Conservation (phyloP, 1,140 invertebrate species). For the Drosophila miranda region DNA sequence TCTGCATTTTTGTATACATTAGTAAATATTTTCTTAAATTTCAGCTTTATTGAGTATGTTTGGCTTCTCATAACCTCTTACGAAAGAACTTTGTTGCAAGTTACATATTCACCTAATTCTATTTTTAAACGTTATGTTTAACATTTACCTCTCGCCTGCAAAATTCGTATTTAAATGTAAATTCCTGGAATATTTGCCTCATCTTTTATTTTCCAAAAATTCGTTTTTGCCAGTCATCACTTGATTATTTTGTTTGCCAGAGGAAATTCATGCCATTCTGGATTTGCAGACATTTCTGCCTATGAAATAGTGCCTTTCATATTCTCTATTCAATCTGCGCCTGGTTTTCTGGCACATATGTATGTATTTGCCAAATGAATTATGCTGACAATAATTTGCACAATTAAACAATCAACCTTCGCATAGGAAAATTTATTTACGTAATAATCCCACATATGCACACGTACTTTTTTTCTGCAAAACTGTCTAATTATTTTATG, state of each 20-base stretch:
- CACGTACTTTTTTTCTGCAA: conserved; percentile 9
- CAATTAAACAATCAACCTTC: conserved; percentile 45
- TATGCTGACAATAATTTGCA: conserved; percentile 41
- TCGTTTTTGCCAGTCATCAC: too few relatives aligned
- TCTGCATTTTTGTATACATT: too few relatives aligned
- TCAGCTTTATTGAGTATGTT: too few relatives aligned
- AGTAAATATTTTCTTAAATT: too few relatives aligned
- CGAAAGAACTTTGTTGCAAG: too few relatives aligned
- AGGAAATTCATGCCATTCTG: neutral
- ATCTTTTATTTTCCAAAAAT: too few relatives aligned
- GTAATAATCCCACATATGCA: neutral
- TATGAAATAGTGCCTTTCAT: conserved; percentile 16
- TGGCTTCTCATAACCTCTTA: too few relatives aligned
- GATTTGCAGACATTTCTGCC: neutral
- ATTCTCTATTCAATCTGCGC: neutral
- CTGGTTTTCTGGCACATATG: neutral
- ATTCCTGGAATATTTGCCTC: too few relatives aligned
- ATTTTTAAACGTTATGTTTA: neutral
- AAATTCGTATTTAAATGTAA: too few relatives aligned
- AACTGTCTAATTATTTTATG: conserved; percentile 43
- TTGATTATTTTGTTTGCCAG: neutral
- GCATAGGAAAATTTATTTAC: conserved; percentile 23
- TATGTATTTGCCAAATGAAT: conserved; percentile 33
- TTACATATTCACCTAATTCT: too few relatives aligned
- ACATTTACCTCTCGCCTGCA: too few relatives aligned